A percentile compares a stretch with the other conserved stretches of the same genome.
phyloP scores from a whole-genome alignment of 2,888 invertebrate genomes.

The Nineta flava region DNA sequence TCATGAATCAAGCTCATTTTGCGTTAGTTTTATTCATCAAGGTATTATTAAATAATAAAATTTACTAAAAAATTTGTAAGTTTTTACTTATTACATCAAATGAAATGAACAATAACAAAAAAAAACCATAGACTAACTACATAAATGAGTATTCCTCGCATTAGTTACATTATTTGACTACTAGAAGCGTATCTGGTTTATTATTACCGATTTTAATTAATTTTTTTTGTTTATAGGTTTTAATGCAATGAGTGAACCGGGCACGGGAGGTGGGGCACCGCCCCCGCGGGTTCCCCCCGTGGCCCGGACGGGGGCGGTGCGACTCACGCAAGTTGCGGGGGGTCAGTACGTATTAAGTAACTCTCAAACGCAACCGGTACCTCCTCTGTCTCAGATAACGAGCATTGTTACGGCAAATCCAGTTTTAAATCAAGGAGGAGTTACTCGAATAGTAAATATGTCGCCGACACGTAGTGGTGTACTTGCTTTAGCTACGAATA shows the following conservation, averaged over 20 bases:
- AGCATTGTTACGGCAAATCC: conserved; percentile 22
- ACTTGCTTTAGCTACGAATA: conserved; percentile 21
- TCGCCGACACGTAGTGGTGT: conserved; percentile 22
- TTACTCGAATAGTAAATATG: conserved; percentile 35
- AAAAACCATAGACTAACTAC: no score
- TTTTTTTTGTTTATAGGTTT: conserved; percentile 16
- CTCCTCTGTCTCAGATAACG: conserved; percentile 29
- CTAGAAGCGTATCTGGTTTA: no score
- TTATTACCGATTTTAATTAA: no score
- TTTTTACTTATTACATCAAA: no score
- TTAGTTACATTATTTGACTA: no score
- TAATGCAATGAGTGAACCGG: conserved; percentile 28
- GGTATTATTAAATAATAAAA: no score
- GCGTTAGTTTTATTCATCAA: no score
- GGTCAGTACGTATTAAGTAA: conserved; percentile 27
- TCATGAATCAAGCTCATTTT: no score
- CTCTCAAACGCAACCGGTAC: conserved; percentile 24
- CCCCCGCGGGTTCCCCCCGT: conserved; percentile 22
- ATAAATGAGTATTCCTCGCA: no score
- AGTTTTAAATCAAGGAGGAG: conserved; percentile 25
- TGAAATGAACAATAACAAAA: no score
- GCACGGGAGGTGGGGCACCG: conserved; percentile 8
- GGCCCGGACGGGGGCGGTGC: conserved; percentile 22
- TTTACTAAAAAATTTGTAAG: no score
- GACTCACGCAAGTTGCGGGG: conserved; percentile 26